Percentiles rank a stretch among this genome's conserved stretches.
These are phyloP conservation scores for Aphidius gifuensis DNA, from an alignment of 1,140 invertebrate species.

Conservation along the genomic window DNA sequence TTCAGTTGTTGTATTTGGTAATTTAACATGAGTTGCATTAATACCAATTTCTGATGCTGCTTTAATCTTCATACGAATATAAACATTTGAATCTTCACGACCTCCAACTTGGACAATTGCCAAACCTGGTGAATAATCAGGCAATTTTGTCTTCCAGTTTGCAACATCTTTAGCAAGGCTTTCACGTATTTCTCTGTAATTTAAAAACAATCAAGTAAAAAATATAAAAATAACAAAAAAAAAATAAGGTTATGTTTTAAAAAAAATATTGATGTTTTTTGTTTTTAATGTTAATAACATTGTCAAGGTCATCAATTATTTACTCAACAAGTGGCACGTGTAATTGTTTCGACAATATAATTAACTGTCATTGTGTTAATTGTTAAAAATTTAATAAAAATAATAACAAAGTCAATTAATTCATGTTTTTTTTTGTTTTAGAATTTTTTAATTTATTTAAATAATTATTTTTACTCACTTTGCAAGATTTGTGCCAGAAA, in stretches of 20 bases:
- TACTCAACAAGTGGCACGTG: too few relatives aligned
- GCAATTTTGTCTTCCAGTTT: slow-evolving; percentile 58
- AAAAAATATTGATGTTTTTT: not conserved
- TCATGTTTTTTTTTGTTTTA: not conserved
- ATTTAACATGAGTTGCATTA: slow-evolving; percentile 73
- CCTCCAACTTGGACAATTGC: slow-evolving; percentile 89
- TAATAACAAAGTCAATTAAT: not conserved
- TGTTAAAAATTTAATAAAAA: too few relatives aligned
- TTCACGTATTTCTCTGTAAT: slow-evolving; percentile 69
- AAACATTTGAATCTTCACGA: slow-evolving; percentile 98
- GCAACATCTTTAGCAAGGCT: slow-evolving; percentile 67
- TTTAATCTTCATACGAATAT: slow-evolving; percentile 95
- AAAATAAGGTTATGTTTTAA: not conserved
- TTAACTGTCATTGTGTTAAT: too few relatives aligned
- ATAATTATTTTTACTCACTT: slow-evolving; percentile 36
- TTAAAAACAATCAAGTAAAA: slow-evolving; percentile 19
- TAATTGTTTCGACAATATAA: too few relatives aligned
- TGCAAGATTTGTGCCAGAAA: slow-evolving; percentile 43
- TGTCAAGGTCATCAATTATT: too few relatives aligned
- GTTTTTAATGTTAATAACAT: too few relatives aligned
- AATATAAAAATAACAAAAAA: not conserved
- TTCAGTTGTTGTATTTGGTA: slow-evolving; percentile 82
- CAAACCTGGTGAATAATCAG: slow-evolving; percentile 71
- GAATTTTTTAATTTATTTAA: not conserved
- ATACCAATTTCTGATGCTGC: slow-evolving; percentile 91